Evolutionary conservation across 2,113 vertebrate species (phyloP).

Genomic region (Ophthalmolycus amberensis): DNA sequence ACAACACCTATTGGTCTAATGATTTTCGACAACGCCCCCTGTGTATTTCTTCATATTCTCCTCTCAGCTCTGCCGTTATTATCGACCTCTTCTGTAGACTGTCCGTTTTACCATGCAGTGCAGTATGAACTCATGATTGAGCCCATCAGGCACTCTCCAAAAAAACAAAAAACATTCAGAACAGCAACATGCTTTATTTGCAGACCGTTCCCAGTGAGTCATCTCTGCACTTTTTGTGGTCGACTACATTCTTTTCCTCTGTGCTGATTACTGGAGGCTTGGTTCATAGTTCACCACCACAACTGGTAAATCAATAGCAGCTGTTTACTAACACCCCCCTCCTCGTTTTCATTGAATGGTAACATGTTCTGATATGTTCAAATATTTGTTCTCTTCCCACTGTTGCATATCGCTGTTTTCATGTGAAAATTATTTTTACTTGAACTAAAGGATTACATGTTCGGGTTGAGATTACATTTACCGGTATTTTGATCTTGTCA

Average conservation of each 20-base stretch:
- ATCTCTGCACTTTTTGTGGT: constrained; percentile 28
- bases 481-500: background rate
- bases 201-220: constrained; percentile 52
- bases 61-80: no score
- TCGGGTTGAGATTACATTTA: background rate
- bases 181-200: constrained; percentile 21
- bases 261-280: constrained; percentile 6
- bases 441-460: background rate
- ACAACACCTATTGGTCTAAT: background rate
- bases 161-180: background rate
- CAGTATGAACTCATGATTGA: background rate
- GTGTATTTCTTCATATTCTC: background rate
- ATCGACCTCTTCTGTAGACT: background rate
- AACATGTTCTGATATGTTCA: no score
- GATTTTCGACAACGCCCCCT: background rate
- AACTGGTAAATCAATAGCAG: constrained; percentile 40
- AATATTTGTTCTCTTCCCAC: background rate
- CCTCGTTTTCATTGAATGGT: background rate
- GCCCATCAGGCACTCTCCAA: background rate
- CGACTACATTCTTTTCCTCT: background rate
- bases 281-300: constrained; percentile 43
- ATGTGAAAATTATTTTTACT: no score
- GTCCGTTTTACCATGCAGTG: background rate
- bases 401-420: no score
- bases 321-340: background rate